Evolutionary conservation across 1,140 invertebrate genomes (phyloP).

Genomic region (Melanaphis sacchari): DNA sequence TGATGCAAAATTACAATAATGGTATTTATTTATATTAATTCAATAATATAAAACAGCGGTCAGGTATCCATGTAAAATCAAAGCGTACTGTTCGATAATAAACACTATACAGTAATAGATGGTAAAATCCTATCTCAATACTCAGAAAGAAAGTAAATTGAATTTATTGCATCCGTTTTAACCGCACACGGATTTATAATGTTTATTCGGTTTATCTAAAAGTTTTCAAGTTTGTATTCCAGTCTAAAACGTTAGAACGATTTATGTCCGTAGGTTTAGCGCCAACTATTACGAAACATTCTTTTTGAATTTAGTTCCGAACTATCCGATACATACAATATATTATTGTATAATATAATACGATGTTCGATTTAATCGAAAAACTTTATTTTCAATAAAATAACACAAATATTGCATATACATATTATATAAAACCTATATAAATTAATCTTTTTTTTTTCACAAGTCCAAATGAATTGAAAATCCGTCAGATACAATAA

Average conservation of each 20-base stretch:
- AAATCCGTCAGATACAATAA: not conserved
- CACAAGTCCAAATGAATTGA: not conserved
- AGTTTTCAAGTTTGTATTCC: slow-evolving; percentile 43
- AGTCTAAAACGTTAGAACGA: slow-evolving; percentile 25
- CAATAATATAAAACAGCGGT: not conserved
- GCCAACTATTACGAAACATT: slow-evolving; percentile 39
- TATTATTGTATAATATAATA: slow-evolving; percentile 33
- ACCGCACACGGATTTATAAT: slow-evolving; percentile 41
- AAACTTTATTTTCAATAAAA: slow-evolving; percentile 53
- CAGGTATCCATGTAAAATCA: not conserved
- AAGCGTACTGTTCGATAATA: not conserved
- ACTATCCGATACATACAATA: slow-evolving; percentile 35
- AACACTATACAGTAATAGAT: not conserved
- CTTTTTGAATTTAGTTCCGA: slow-evolving; percentile 29
- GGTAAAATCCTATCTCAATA: not conserved
- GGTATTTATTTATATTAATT: not conserved
- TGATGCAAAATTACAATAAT: not conserved
- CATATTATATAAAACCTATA: not conserved
- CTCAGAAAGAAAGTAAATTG: not conserved
- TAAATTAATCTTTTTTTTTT: not conserved
- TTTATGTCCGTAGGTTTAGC: slow-evolving; percentile 48
- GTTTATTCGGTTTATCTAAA: slow-evolving; percentile 42
- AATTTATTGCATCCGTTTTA: slow-evolving; percentile 34
- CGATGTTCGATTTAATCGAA: slow-evolving; percentile 36
- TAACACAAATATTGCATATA: slow-evolving; percentile 2